These are phyloP conservation scores for Hipposideros larvatus DNA, from an alignment of 2,797 vertebrate genomes.

Conservation along the genomic window DNA sequence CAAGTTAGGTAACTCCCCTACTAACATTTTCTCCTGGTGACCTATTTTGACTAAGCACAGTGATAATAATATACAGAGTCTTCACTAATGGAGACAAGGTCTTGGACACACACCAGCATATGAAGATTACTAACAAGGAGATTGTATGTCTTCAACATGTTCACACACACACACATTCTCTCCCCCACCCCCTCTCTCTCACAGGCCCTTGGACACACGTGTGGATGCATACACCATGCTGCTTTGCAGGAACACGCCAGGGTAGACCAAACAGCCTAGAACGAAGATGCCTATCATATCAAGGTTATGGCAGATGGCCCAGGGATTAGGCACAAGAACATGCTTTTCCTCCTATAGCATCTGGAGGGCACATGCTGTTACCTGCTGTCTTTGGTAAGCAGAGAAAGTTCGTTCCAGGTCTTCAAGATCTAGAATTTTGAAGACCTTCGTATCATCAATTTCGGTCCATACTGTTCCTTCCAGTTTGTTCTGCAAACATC, in stretches of 20 bases:
- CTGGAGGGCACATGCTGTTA: constrained; percentile 82
- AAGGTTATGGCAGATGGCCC: not conserved
- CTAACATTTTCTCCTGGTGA: not conserved
- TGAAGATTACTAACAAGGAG: not conserved
- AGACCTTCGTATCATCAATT: constrained; percentile 95
- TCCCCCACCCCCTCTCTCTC: not conserved
- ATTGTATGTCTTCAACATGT: not conserved
- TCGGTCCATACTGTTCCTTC: constrained; percentile 96
- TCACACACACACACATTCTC: not conserved
- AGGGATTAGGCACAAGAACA: not conserved
- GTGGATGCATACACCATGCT: not conserved
- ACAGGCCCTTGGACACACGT: not conserved
- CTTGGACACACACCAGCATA: not conserved
- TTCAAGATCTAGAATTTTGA: constrained; percentile 96
- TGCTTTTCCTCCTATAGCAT: not conserved
- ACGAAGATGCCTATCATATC: not conserved
- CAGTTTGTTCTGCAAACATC: constrained; percentile 94
- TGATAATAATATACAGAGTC: not conserved
- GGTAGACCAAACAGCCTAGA: not conserved
- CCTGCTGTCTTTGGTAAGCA: constrained; percentile 99
- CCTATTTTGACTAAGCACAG: constrained; percentile 5
- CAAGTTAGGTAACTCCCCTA: not conserved
- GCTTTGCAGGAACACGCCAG: not conserved
- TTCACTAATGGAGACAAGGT: not conserved
- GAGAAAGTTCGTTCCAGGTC: constrained; percentile 99